Percentiles rank a stretch among this genome's conserved stretches.
These are phyloP conservation scores for Pachyuromys duprasi DNA, from an alignment of 2,797 vertebrate genomes.

Conservation along the genomic window DNA sequence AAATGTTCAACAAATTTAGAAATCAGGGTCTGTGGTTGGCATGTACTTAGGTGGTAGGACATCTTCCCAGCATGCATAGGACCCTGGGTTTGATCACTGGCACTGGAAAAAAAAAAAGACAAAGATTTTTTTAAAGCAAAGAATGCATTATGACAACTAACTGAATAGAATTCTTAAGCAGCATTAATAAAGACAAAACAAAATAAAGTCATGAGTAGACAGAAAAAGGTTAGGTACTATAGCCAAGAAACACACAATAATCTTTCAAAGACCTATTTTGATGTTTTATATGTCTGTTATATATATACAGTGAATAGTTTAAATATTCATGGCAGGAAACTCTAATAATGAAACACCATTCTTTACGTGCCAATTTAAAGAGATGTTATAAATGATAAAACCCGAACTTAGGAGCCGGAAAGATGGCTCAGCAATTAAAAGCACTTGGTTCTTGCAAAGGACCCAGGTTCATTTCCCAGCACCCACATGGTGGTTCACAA, in stretches of 20 bases:
- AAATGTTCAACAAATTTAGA: background rate
- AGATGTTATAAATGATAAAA: conserved; percentile 7
- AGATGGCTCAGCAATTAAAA: background rate
- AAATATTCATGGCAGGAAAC: conserved; percentile 16
- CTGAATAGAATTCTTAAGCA: conserved; percentile 26
- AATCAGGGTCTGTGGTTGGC: background rate
- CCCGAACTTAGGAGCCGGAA: background rate
- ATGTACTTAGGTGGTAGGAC: background rate
- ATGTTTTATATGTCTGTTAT: background rate
- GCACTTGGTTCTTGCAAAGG: background rate
- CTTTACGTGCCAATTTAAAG: background rate
- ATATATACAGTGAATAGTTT: background rate
- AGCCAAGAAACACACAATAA: background rate
- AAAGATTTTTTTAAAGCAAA: conserved; percentile 30
- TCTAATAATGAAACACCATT: background rate
- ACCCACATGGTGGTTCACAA: background rate
- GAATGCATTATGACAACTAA: background rate
- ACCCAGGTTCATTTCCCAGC: background rate
- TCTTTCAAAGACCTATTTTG: background rate
- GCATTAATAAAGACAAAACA: background rate
- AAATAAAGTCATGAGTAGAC: background rate
- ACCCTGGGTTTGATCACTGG: background rate
- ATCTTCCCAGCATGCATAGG: background rate
- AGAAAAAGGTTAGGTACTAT: background rate
- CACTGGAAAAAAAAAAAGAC: background rate